Evolutionary conservation across 37 sponge, comb jelly and placozoan species (phyloP), one percentile per base, ranked within the genome.

Genomic region (Cladorhizidae sp.): DNA sequence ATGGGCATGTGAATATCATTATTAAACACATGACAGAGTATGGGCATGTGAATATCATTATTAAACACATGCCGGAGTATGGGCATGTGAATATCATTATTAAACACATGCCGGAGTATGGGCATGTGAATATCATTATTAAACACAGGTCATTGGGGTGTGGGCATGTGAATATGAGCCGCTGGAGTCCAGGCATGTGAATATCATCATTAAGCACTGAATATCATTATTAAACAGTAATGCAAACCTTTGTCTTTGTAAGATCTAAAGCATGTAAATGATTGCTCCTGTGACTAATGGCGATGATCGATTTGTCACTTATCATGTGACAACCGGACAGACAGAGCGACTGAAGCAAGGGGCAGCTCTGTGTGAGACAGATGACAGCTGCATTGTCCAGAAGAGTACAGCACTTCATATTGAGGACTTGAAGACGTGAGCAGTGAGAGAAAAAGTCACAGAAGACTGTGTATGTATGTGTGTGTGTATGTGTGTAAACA

Each of bases 281-380:
- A 42, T 21, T 45, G 42, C 68, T 74, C n/a, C 41, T 81, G 28
- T 37, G 26, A 23, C 61, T 76, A 8, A 87, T 68, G 12, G 75
- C 76, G 2, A 57, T 37, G 23, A 87, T 22, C 2, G 61, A 41
- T 2, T 68, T 50, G 52, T 87, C 88, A 49, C 76, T 36, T 55
- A 87, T 63, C 70, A 81, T 58, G 63, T 67, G 51, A 76, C 88
- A 87, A 17, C 88, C 82, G 40, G 82, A 67, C 20, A 87, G 39
- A 58, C 59, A 72, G 52, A 87, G 82, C 1, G 82, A 87, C 35
- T 43, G 54, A 22, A 87, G 25, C 37, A 52, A 50, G 23, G 88
- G 52, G 40, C 70, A 81, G 65, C 43, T 42, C 67, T 52, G 55
- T 3, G 41, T 63, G 40, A 79, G 80, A 41, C 52, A 64, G 57